Percentiles rank a stretch among this genome's conserved stretches.
These are phyloP conservation scores for Poecilus cupreus DNA, from an alignment of 2,888 invertebrate species.

Conservation along the genomic window DNA sequence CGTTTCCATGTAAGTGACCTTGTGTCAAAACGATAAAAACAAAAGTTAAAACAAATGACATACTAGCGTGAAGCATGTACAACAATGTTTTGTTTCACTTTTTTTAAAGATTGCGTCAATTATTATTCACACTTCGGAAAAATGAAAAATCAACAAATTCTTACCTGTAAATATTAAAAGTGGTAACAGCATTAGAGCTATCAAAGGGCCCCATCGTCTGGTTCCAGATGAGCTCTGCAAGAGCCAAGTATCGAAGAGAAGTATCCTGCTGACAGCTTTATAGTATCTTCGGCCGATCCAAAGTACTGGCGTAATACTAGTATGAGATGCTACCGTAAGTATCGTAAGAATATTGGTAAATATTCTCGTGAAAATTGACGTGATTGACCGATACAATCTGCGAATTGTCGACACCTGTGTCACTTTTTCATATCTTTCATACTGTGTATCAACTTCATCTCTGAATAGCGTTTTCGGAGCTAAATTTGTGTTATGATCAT, in stretches of 20 bases:
- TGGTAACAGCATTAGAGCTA: conserved; percentile 74
- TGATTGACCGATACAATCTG: conserved; percentile 47
- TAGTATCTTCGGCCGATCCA: conserved; percentile 67
- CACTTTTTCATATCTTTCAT: conserved; percentile 63
- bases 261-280: conserved; percentile 67
- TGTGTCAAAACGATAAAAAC: conserved; percentile 42
- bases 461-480: conserved; percentile 44
- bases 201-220: conserved; percentile 64
- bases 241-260: conserved; percentile 71
- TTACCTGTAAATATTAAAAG: conserved; percentile 77
- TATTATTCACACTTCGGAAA: conserved; percentile 1
- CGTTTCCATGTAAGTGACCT: conserved; percentile 19
- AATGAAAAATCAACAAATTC: conserved; percentile 65
- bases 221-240: conserved; percentile 61
- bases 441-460: conserved; percentile 70
- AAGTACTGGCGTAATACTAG: conserved; percentile 63
- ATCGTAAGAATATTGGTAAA: conserved; percentile 61
- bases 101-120: conserved; percentile 7
- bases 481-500: conserved; percentile 36
- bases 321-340: conserved; percentile 61
- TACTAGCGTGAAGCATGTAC: conserved; percentile 15
- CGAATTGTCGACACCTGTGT: conserved; percentile 44
- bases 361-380: conserved; percentile 57
- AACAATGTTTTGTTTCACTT: neutral
- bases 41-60: conserved; percentile 58